phyloP scores from a whole-genome alignment of 35 echinoderm and acorn worm genomes.

The Anneissia japonica region DNA sequence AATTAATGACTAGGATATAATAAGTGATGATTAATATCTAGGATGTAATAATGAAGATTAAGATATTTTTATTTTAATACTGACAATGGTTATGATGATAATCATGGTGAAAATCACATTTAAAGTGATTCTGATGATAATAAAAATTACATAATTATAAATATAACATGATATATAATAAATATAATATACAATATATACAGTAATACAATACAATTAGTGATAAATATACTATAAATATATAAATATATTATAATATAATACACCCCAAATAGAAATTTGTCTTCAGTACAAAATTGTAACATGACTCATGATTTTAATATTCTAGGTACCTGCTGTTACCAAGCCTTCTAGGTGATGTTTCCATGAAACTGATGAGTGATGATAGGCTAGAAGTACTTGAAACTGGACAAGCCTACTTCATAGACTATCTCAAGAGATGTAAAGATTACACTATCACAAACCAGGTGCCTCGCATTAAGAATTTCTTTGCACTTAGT shows the following conservation, averaged over 20 bases:
- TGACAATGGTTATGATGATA: background rate
- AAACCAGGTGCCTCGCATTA: constrained; percentile 34
- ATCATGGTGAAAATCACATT: background rate
- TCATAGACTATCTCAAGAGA: constrained; percentile 66
- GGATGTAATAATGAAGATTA: background rate
- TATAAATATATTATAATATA: background rate
- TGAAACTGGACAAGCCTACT: constrained; percentile 65
- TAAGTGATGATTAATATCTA: background rate
- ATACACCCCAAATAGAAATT: no score
- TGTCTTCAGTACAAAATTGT: no score
- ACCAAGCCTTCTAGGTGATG: constrained; percentile 69
- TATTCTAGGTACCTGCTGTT: constrained; percentile 75
- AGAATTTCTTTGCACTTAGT: no score
- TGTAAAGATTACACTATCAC: constrained; percentile 90
- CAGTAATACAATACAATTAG: background rate
- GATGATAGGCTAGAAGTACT: constrained; percentile 58
- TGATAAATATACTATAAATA: background rate
- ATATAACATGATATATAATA: background rate
- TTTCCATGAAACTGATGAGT: constrained; percentile 47
- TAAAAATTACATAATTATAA: background rate
- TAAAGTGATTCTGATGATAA: background rate
- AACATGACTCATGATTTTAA: no score
- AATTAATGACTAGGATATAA: background rate
- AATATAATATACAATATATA: background rate
- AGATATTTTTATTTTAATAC: background rate